Base-by-base conservation (phyloP, 2,888 invertebrate species). In the Oasisia sp. region DNA sequence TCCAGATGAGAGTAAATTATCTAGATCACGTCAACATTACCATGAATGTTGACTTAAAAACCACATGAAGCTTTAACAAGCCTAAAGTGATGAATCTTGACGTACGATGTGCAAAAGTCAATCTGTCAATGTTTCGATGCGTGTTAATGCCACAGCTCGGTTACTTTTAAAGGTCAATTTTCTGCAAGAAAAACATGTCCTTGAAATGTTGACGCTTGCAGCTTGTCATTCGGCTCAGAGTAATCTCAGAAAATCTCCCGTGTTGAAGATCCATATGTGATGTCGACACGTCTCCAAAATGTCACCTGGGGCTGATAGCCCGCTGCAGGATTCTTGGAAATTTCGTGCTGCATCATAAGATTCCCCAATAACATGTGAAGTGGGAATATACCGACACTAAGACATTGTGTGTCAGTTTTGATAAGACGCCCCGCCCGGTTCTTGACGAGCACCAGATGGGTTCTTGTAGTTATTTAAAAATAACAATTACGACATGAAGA, bases 121-220 rank as follows among this genome's bases (percentile, higher is more conserved):
- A 74, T 74, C 27, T 74, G 19, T 74, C n/a, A 19, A 74, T 74
- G 74, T 74, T 19, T 74, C 27, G n/a, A 74, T 74, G n/a, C 27
- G 27, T 74, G 19, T 74, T 74, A 74, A 74, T 74, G 74, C 74
- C 74, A 74, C 74, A 74, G 74, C 14, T 74, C 19, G 27, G 74
- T 74, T 74, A 74, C 27, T 74, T 74, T 74, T 74, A 74, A 74
- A 74, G 74, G 74, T 74, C 74, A 74, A 74, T 74, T 74, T 74
- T 7, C 74, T 19, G 74, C 74, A 7, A 74, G 27, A 74, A 27
- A 50, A 50, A 50, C 50, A 27, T 74, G 74, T 74, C 74, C 19
- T 74, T 74, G 74, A 50, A 50, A 50, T 14, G 14, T 50, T 50
- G 50, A 50, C 50, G 50, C 50, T 7, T 50, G 12, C 14, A 50